phyloP scores from a whole-genome alignment of 23 tunicate species.

The Pegea sp. region DNA sequence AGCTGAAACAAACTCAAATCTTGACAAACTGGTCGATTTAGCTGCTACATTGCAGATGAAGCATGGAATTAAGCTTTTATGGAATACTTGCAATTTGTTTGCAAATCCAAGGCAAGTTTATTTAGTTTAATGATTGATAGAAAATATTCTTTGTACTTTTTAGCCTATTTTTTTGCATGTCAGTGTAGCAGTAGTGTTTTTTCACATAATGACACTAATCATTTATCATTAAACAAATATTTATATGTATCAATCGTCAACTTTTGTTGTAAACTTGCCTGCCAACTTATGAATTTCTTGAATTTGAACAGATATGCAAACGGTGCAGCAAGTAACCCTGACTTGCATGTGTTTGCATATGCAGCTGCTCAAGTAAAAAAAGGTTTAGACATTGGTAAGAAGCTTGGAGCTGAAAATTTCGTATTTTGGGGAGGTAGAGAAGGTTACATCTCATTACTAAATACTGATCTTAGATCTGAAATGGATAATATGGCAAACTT shows the following conservation, averaged over 20 bases:
- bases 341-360: conserved; percentile 66
- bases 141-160: no score
- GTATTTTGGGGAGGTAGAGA: conserved; percentile 97
- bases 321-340: conserved; percentile 80
- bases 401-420: conserved; percentile 82
- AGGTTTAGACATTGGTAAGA: conserved; percentile 57
- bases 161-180: no score
- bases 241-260: background rate
- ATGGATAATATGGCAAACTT: conserved; percentile 81
- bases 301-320: conserved; percentile 40
- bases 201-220: background rate
- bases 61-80: conserved; percentile 68
- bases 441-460: conserved; percentile 69
- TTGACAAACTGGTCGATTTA: conserved; percentile 63
- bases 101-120: conserved; percentile 63
- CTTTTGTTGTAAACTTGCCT: background rate
- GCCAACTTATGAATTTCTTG: background rate
- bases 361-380: conserved; percentile 94
- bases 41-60: conserved; percentile 35
- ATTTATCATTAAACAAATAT: background rate
- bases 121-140: no score
- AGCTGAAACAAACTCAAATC: conserved; percentile 50
- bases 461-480: conserved; percentile 64
- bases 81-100: conserved; percentile 91
- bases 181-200: background rate